Conservation (phyloP, 1,140 invertebrate species). For the Monochamus saltuarius region DNA sequence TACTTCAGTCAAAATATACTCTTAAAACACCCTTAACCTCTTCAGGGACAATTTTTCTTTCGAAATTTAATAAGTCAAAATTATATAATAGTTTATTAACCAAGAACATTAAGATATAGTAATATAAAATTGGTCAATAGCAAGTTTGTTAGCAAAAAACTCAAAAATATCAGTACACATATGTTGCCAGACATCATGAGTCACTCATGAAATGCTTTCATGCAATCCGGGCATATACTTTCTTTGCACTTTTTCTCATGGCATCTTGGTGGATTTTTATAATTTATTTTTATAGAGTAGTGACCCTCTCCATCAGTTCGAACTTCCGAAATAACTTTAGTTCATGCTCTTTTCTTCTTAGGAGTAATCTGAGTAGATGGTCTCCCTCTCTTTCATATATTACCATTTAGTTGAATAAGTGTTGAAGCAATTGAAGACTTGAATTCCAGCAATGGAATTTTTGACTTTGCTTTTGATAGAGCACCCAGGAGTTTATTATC, state of each 20-base stretch:
- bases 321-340: constrained; percentile 1
- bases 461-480: constrained; percentile 24
- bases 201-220: too few species aligned
- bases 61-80: too few species aligned
- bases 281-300: background rate
- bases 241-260: constrained; percentile 8
- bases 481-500: constrained; percentile 36
- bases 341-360: background rate
- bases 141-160: too few species aligned
- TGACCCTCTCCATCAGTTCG: background rate
- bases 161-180: too few species aligned
- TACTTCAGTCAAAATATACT: too few species aligned
- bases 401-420: background rate
- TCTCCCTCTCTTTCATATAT: constrained; percentile 6
- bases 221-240: background rate
- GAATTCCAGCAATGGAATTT: constrained; percentile 15
- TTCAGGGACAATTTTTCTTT: too few species aligned
- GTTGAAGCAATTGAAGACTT: constrained; percentile 17
- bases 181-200: too few species aligned
- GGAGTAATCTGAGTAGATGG: background rate
- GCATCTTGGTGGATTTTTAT: background rate
- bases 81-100: too few species aligned
- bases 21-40: too few species aligned
- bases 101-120: too few species aligned
- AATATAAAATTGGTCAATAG: too few species aligned